phyloP scores from a whole-genome alignment of 2,113 vertebrate genomes.

The Donacobius atricapilla region DNA sequence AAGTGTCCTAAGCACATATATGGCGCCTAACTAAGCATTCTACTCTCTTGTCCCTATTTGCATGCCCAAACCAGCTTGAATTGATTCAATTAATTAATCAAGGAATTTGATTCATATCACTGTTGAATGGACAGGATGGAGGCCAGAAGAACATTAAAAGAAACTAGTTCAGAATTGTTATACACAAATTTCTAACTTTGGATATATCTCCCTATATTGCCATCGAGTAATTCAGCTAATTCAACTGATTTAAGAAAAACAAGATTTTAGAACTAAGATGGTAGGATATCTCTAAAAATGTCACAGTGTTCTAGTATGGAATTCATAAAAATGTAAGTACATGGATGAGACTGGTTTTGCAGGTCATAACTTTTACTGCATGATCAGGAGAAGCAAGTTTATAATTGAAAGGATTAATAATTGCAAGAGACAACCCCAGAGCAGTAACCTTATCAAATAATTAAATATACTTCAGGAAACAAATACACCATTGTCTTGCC shows the following conservation, averaged over 20 bases:
- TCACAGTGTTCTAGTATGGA: not conserved
- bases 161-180: not conserved
- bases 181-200: not conserved
- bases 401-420: not conserved
- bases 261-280: not conserved
- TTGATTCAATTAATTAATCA: not conserved
- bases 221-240: not conserved
- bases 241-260: not conserved
- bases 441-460: not conserved
- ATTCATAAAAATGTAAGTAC: not conserved
- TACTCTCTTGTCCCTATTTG: not conserved
- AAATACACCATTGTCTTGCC: not conserved
- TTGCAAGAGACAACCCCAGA: not conserved
- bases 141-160: not conserved
- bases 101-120: not conserved
- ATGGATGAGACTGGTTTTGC: not conserved
- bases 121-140: not conserved
- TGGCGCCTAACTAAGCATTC: not conserved
- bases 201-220: not conserved
- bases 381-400: not conserved
- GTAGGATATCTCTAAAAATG: not conserved
- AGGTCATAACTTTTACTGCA: not conserved
- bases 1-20: rapidly evolving
- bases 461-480: not conserved
- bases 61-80: not conserved